These are phyloP conservation scores for Zenarchopterus dispar DNA, from an alignment of 2,797 vertebrate species.

Conservation along the genomic window DNA sequence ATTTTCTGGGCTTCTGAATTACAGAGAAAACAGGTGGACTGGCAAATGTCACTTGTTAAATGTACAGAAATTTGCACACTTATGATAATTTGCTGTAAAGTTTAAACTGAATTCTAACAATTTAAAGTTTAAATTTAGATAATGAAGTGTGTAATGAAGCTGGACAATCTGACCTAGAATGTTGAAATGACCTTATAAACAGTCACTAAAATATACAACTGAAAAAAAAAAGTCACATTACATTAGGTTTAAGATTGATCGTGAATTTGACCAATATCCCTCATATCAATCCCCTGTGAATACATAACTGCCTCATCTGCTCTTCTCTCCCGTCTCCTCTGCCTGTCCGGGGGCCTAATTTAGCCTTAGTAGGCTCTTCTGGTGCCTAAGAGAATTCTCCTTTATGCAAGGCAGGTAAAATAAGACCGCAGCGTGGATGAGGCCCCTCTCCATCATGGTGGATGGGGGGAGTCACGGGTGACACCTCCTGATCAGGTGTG, in stretches of 20 bases:
- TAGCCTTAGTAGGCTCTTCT: constrained; percentile 82
- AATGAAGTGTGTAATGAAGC: constrained; percentile 13
- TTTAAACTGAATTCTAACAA: constrained; percentile 12
- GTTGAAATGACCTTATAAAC: constrained; percentile 33
- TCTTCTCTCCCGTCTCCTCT: constrained; percentile 74
- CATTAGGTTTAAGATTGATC: constrained; percentile 70
- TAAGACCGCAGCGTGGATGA: constrained; percentile 76
- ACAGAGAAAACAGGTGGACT: constrained; percentile 55
- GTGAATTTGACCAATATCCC: constrained; percentile 78
- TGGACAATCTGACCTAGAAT: constrained; percentile 40
- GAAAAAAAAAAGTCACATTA: constrained; percentile 53
- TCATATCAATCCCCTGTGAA: constrained; percentile 79
- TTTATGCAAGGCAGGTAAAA: constrained; percentile 90
- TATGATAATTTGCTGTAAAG: constrained; percentile 29
- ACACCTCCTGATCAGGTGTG: constrained; percentile 93
- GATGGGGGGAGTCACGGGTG: constrained; percentile 87
- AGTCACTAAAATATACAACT: constrained; percentile 57
- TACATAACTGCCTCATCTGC: constrained; percentile 78
- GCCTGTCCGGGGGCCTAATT: constrained; percentile 82
- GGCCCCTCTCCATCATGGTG: constrained; percentile 88
- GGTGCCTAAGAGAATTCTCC: constrained; percentile 81
- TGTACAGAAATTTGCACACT: constrained; percentile 48
- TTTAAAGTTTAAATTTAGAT: constrained; percentile 29
- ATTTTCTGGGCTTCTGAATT: constrained; percentile 73
- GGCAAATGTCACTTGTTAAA: constrained; percentile 64